Evolutionary conservation across 1,140 invertebrate genomes (phyloP).

Genomic region (Oscheius sp.): DNA sequence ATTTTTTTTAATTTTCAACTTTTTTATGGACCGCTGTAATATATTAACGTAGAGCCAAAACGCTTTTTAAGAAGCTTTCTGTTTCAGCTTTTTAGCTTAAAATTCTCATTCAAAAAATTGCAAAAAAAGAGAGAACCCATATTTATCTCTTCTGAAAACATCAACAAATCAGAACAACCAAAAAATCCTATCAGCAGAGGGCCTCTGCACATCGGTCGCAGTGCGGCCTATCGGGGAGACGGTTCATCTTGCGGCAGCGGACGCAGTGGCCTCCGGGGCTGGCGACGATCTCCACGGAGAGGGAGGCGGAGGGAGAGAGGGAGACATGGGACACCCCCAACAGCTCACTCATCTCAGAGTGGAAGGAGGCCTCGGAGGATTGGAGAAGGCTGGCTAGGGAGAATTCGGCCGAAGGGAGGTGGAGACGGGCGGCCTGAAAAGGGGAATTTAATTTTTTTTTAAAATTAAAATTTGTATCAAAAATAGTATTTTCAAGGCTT

Average conservation of each 20-base stretch:
- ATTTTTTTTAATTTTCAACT: too few species aligned
- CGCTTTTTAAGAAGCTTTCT: too few species aligned
- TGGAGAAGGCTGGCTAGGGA: slow-evolving; percentile 13
- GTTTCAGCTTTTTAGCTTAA: too few species aligned
- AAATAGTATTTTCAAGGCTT: too few species aligned
- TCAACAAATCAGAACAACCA: too few species aligned
- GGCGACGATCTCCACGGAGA: background rate
- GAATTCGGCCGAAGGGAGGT: background rate
- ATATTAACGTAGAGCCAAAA: too few species aligned
- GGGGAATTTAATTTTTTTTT: slow-evolving; percentile 19
- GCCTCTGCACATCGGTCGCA: background rate
- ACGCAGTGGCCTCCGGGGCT: slow-evolving; percentile 16
- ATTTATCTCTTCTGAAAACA: too few species aligned
- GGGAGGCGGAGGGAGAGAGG: background rate
- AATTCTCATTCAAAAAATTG: too few species aligned
- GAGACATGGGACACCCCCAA: slow-evolving; percentile 43
- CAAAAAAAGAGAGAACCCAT: too few species aligned
- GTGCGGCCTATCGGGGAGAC: background rate
- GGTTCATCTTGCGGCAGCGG: slow-evolving; percentile 39
- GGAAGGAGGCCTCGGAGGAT: background rate
- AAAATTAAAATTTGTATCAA: too few species aligned
- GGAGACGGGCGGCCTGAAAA: slow-evolving; percentile 31
- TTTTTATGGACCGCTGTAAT: too few species aligned
- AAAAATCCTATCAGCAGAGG: too few species aligned
- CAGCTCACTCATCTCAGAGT: slow-evolving; percentile 43